Base-by-base conservation (phyloP, 2,113 vertebrate species). In the Crotalus viridis region DNA sequence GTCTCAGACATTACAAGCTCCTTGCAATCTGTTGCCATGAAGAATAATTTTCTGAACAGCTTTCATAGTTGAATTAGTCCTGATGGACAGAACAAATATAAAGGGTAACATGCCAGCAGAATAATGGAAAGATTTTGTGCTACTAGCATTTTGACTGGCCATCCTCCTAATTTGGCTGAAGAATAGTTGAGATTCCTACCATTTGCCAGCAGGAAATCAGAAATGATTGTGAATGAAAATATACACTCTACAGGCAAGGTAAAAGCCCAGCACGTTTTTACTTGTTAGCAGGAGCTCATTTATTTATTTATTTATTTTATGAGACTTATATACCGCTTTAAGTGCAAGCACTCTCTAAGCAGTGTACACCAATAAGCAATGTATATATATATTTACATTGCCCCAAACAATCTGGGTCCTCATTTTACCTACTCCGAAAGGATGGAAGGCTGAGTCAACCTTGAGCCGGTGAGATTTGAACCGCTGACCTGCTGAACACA, bases 41-140 rank as follows among this genome's bases (percentile, higher is more conserved):
- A 24, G 64, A 39, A 89, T 54, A 12, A 74, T 52, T 57, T 81
- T 61, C 74, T 57, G 28, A 57, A 12, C 54, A 93, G 28, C 28
- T 22, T 85, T 90, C 43, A 59, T 93, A 90, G 93, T 88, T 69
- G 90, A 92, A 94, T 12, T 12, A 54, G 92, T 51, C 86, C 55
- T 59, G 21, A 48, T 39, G 26, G n/a, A 64, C 91, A 85, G 88
- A 48, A 89, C 5, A 95, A 89, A 95, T 33, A 91, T 87, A 85
- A 91, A 0, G 19, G 87, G 51, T 21, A 90, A 93, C 92, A 55
- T 55, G 24, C 43, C 46, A 89, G 87, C 12, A 89, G 90, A 94
- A 10, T 86, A 10, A 55, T 59, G 88, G 87, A 89, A 90, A 39
- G 5, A 90, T 74, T 15, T 61, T 21, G 74, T 0, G 12, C 55